phyloP scores from a whole-genome alignment of 2,888 invertebrate genomes.

The Euproctis similis region DNA sequence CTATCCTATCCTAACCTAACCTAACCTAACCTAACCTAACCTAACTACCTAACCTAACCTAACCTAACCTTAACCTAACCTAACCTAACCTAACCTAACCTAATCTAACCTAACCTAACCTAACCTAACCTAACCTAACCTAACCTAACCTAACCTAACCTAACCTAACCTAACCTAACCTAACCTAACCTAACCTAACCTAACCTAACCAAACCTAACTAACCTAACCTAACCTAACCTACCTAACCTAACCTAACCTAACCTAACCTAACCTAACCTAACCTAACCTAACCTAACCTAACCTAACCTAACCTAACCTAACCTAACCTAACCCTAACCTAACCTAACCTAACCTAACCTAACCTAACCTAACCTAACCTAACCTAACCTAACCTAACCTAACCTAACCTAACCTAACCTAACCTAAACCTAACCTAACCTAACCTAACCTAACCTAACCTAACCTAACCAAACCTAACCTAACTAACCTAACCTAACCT shows the following conservation, averaged over 20 bases:
- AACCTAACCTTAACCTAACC: too few species aligned
- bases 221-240: too few species aligned
- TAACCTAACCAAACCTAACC: constrained; percentile 20
- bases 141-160: constrained; percentile 19
- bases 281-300: constrained; percentile 9
- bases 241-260: constrained; percentile 13
- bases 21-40: constrained; percentile 22
- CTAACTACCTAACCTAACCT: constrained; percentile 20
- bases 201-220: constrained; percentile 17
- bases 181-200: constrained; percentile 17
- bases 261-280: constrained; percentile 9
- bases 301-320: constrained; percentile 9
- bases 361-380: constrained; percentile 15
- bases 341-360: constrained; percentile 12
- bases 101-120: constrained; percentile 21
- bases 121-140: constrained; percentile 15
- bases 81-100: constrained; percentile 17
- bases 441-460: constrained; percentile 14
- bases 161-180: constrained; percentile 21
- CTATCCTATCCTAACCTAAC: constrained; percentile 16
- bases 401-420: constrained; percentile 11
- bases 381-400: constrained; percentile 15
- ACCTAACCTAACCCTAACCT: too few species aligned
- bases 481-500: constrained; percentile 18
- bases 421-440: too few species aligned